Evolutionary conservation across 2,888 invertebrate species (phyloP), one percentile per base, ranked within the genome.

Genomic region (Lucinisca nassula): DNA sequence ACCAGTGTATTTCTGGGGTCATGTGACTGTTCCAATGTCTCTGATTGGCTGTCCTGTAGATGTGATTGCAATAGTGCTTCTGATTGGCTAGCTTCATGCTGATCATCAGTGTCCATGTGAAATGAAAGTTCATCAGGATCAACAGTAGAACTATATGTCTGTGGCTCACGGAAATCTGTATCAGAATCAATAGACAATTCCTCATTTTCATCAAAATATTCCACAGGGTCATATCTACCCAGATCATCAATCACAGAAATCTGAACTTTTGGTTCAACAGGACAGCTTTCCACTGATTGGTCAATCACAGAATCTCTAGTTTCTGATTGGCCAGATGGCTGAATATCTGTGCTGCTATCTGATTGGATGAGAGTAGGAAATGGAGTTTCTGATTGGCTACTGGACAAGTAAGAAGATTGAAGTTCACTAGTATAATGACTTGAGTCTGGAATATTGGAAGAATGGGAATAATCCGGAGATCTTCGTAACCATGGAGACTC

Each of bases 401-500:
- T 78, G 24, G 74, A 49, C 27, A 24, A 45, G 24, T 76, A 82
- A 73, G 82, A 75, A 49, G 55, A 81, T 32, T 73, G 84, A 82
- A 74, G 35, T 30, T 37, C 30, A 73, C 70, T 49, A 49, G 72
- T 45, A 45, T 72, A 80, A 24, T 67, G 81, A 74, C 61, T 85
- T 51, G 79, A 80, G 24, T 85, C 87, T 72, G 81, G 87, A 38
- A 88, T 70, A 55, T 77, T 79, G 21, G 86, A 83, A 70, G 88
- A 75, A 21, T 86, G 86, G 73, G 88, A 87, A 38, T 80, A 85
- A 38, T 90, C 88, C 35, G 83, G 79, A 27, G 85, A 87, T 73
- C 88, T 82, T 37, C 88, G 88, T 87, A 90, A 82, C 91, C 92
- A 91, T 87, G 90, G 90, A 75, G 88, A 90, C 51, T 87, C 88